Conservation (phyloP, 1,140 invertebrate genomes). For the Oryzaephilus surinamensis region DNA sequence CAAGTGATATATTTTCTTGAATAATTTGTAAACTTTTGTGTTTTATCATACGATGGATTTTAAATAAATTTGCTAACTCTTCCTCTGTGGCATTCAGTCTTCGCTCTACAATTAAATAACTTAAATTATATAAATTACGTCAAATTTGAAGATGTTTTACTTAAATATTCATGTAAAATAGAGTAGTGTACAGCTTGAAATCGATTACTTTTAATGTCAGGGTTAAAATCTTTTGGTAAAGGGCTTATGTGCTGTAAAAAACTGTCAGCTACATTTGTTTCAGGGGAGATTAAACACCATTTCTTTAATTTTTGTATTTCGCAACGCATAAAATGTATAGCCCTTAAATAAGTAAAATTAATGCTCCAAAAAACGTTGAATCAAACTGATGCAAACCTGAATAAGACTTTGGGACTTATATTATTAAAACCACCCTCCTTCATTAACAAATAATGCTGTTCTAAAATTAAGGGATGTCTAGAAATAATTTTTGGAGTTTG, state of each 20-base stretch:
- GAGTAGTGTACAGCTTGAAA: slow-evolving; percentile 10
- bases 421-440: slow-evolving; percentile 22
- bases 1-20: slow-evolving; percentile 37
- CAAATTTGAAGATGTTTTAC: slow-evolving; percentile 7
- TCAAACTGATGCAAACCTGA: slow-evolving; percentile 16
- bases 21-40: slow-evolving; percentile 40
- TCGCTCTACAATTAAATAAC: slow-evolving; percentile 27
- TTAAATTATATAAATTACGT: neutral
- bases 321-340: too few species aligned
- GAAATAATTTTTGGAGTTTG: slow-evolving; percentile 13
- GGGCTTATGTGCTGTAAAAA: slow-evolving; percentile 11
- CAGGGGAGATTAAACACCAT: neutral
- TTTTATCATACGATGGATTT: slow-evolving; percentile 39
- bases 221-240: slow-evolving; percentile 2
- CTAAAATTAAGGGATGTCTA: slow-evolving; percentile 9
- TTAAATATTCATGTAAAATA: slow-evolving; percentile 10
- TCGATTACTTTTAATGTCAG: neutral
- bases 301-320: slow-evolving; percentile 10
- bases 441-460: slow-evolving; percentile 19
- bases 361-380: slow-evolving; percentile 1
- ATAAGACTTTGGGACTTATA: slow-evolving; percentile 16
- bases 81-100: slow-evolving; percentile 37
- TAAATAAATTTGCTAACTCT: slow-evolving; percentile 35
- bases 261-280: slow-evolving; percentile 10
- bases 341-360: too few species aligned